Evolutionary conservation across 30 jellyfish, hydroid and myxozoan species (phyloP).

Genomic region (Aurelia sp.): DNA sequence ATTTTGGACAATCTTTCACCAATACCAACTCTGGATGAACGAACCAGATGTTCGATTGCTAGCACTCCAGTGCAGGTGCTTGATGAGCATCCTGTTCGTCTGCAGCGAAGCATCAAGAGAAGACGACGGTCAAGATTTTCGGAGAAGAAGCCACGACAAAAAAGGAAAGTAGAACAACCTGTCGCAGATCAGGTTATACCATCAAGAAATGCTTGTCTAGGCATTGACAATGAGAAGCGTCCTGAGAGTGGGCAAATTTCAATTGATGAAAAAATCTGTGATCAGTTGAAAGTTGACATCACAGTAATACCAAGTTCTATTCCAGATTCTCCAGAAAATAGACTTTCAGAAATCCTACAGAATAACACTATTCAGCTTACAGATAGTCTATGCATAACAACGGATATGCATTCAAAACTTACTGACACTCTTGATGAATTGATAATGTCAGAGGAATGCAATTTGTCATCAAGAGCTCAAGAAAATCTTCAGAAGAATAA

Average conservation of each 20-base stretch:
- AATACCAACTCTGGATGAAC: background rate
- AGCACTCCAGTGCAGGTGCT: slow-evolving; percentile 34
- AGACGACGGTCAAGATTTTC: slow-evolving; percentile 42
- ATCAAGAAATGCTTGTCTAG: background rate
- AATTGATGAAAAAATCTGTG: slow-evolving; percentile 19
- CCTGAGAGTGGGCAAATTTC: background rate
- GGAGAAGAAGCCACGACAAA: slow-evolving; percentile 11
- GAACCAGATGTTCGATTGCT: slow-evolving; percentile 4
- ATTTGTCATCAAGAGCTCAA: background rate
- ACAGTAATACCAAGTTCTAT: slow-evolving; percentile 21
- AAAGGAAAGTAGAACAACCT: slow-evolving; percentile 15
- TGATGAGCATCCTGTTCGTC: background rate
- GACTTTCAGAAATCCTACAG: background rate
- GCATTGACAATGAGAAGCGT: slow-evolving; percentile 5
- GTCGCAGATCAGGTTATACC: background rate
- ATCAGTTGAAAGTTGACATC: slow-evolving; percentile 11
- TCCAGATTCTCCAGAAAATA: slow-evolving; percentile 13
- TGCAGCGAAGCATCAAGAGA: slow-evolving; percentile 41
- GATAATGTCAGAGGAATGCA: slow-evolving; percentile 25
- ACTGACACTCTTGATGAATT: slow-evolving; percentile 27
- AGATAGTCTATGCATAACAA: slow-evolving; percentile 34
- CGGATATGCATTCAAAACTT: slow-evolving; percentile 34
- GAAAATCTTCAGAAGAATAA: background rate
- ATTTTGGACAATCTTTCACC: slow-evolving; percentile 48
- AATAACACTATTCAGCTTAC: background rate